Base-by-base conservation (phyloP, 2,888 invertebrate genomes). In the Brachycybe producta region DNA sequence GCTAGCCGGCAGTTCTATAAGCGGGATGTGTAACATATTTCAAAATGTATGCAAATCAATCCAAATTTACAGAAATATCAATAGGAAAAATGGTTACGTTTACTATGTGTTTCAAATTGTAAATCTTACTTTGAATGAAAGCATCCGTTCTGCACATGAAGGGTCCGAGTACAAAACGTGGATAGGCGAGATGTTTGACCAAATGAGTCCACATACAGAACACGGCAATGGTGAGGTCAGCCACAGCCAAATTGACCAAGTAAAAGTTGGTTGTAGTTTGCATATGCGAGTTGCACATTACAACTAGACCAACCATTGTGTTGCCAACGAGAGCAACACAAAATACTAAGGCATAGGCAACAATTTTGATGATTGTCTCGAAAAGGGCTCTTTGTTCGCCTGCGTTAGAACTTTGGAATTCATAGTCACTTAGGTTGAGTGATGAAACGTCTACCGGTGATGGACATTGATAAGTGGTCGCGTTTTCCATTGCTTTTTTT, bases 191-290 rank as follows among this genome's bases (percentile, higher is more conserved):
- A 42, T 59, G 57, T n/a, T 60, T 60, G 19, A 61, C 58, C 8
- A 64, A 55, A 34, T 63, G 62, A 3, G 61, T 60, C 62, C 62
- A 62, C 59, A 62, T 63, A 45, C 64, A 64, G 49, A 57, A 62
- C 4, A 61, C 26, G n/a, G 61, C 61, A 34, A 63, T 62, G 45
- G 80, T 65, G 26, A 80, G 64, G 59, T 80, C 80, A 2, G 80
- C 80, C 0, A 73, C 68, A 0, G 80, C 80, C 53, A 80, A 63
- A 56, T 80, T 80, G 2, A 75, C 77, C 52, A 80, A 75, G 58
- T 75, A 77, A 26, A 58, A 55, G 54, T 64, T 63, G 61, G 79
- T 78, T 2, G 78, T 75, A 0, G 79, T 77, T 40, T 66, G 67
- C 48, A 73, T 62, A 56, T 70, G 67, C 7, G 66, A 62, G 52